These are phyloP conservation scores for Choloepus didactylus DNA, from an alignment of 2,797 vertebrate genomes.

Conservation along the genomic window DNA sequence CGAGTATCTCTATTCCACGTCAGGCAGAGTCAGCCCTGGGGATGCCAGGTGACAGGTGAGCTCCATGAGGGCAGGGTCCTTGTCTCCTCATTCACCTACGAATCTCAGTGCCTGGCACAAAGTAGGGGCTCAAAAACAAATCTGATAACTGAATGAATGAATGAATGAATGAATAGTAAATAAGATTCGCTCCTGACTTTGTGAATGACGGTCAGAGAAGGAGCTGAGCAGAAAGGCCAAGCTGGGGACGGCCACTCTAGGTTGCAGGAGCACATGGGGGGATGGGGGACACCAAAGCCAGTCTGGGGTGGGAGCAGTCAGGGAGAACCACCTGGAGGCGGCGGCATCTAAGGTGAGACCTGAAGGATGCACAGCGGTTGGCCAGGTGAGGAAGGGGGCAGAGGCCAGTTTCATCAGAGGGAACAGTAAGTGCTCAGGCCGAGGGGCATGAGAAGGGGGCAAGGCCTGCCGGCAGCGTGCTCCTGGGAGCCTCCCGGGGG, in stretches of 20 bases:
- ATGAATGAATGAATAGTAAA: not conserved
- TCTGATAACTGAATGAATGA: not conserved
- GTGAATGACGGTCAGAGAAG: not conserved
- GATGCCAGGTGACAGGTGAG: fast-evolving
- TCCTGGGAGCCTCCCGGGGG: no score
- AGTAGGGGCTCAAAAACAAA: not conserved
- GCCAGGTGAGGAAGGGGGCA: not conserved
- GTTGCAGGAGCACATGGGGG: no score
- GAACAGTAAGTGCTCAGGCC: not conserved
- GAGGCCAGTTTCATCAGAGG: not conserved
- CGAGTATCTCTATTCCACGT: not conserved
- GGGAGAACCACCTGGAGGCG: not conserved
- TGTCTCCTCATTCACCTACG: not conserved
- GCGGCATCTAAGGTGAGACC: not conserved
- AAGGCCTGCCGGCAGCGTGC: not conserved
- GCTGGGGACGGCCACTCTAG: fast-evolving
- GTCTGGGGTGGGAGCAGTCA: no score
- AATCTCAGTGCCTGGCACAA: not conserved
- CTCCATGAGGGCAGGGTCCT: not conserved
- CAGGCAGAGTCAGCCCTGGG: not conserved
- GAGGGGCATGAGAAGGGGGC: not conserved
- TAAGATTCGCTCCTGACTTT: not conserved
- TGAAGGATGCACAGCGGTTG: not conserved
- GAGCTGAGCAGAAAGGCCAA: not conserved
- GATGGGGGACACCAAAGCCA: not conserved